These are phyloP conservation scores for Galagoides demidoff DNA, from an alignment of 2,797 vertebrate species.

Conservation along the genomic window DNA sequence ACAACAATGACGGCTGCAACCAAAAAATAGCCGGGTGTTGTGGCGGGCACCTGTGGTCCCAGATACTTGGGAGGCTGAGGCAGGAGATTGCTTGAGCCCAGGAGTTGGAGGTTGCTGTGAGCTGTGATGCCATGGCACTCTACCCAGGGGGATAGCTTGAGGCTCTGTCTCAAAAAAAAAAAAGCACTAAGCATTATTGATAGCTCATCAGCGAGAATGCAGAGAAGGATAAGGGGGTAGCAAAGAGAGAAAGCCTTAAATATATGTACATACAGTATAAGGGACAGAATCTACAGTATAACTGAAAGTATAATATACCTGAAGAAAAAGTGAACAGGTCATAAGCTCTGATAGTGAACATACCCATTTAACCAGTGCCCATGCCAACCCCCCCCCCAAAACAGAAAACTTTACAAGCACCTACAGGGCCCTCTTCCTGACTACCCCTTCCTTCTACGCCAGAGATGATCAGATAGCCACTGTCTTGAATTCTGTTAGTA, in stretches of 20 bases:
- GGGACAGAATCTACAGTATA: not conserved
- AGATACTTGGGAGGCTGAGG: no score
- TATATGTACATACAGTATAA: not conserved
- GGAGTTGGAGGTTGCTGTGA: no score
- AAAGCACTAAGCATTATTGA: not conserved
- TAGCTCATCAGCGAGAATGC: slow-evolving; percentile 21
- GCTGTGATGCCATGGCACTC: no score
- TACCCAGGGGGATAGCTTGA: no score
- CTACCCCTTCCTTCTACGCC: not conserved
- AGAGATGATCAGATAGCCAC: not conserved
- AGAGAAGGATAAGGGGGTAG: not conserved
- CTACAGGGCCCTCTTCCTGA: not conserved
- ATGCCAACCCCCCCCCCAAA: no score
- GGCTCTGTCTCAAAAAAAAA: no score
- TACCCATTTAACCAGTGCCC: slow-evolving; percentile 27
- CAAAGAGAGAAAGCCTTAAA: not conserved
- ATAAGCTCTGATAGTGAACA: not conserved
- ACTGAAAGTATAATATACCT: slow-evolving; percentile 32
- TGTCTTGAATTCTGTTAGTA: not conserved
- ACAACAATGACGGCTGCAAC: no score
- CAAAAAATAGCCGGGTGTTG: no score
- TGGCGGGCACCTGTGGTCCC: no score
- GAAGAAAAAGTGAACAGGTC: slow-evolving; percentile 44
- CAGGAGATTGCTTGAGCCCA: no score
- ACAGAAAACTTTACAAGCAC: not conserved